These are phyloP conservation scores for Chaitophorus viminalis DNA, from an alignment of 2,888 invertebrate species.

Conservation along the genomic window DNA sequence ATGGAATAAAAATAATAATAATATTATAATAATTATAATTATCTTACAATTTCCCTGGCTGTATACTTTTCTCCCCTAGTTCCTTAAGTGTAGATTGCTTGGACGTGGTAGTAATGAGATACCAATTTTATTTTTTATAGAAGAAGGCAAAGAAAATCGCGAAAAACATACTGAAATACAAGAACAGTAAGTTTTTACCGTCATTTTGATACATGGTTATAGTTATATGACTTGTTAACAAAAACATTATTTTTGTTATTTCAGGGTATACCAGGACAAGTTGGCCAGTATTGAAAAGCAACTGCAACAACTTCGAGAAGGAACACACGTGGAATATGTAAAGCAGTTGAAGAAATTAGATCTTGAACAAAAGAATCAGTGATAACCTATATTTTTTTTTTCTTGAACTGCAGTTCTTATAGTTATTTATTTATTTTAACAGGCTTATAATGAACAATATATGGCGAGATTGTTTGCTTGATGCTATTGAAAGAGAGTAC, in stretches of 20 bases:
- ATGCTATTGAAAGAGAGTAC: conserved; percentile 89
- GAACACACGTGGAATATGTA: conserved; percentile 86
- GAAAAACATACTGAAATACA: conserved; percentile 83
- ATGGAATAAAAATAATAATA: too few relatives aligned
- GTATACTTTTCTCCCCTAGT: too few relatives aligned
- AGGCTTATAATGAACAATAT: conserved; percentile 78
- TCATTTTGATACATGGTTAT: too few relatives aligned
- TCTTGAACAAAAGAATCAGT: conserved; percentile 81
- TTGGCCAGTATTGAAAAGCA: conserved; percentile 88
- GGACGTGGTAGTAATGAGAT: background rate
- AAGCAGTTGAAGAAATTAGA: conserved; percentile 85
- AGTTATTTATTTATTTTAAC: conserved; percentile 17
- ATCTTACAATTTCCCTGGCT: too few relatives aligned
- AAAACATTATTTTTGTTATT: conserved; percentile 64
- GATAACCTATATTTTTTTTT: background rate
- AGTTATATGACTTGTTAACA: too few relatives aligned
- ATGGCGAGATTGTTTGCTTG: conserved; percentile 82
- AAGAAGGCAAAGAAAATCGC: conserved; percentile 66
- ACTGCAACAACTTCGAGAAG: conserved; percentile 86
- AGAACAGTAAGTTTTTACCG: conserved; percentile 82
- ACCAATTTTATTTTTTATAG: conserved; percentile 65
- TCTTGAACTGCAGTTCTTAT: background rate
- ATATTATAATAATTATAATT: too few relatives aligned
- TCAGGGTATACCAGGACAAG: conserved; percentile 90
- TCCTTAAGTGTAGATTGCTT: too few relatives aligned